Evolutionary conservation across 2,113 vertebrate species (phyloP).

Genomic region (Scomber japonicus): DNA sequence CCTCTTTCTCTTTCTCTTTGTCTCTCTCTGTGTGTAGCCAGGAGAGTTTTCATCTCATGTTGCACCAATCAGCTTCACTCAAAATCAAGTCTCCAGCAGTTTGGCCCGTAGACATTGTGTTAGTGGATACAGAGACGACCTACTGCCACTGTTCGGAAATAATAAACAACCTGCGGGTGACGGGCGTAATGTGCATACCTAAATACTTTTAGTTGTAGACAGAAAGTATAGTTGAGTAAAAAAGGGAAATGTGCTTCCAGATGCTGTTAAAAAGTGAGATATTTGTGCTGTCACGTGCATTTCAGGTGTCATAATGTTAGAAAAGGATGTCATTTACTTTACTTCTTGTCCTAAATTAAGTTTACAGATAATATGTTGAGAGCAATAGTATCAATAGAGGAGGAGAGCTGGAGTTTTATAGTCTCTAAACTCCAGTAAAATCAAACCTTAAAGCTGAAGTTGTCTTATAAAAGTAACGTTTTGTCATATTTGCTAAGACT

Average conservation of each 20-base stretch:
- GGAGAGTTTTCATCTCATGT: slow-evolving; percentile 11
- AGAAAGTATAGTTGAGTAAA: background rate
- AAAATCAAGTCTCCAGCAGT: slow-evolving; percentile 7
- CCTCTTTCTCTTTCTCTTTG: background rate
- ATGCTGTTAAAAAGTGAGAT: background rate
- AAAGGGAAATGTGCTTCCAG: background rate
- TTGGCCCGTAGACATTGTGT: slow-evolving; percentile 7
- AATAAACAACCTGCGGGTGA: slow-evolving; percentile 7
- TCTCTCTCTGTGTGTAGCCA: background rate
- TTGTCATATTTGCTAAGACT: no score
- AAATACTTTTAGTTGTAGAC: background rate
- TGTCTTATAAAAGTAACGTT: no score
- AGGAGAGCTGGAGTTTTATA: background rate
- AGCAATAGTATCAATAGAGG: background rate
- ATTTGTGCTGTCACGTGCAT: background rate
- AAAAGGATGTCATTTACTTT: background rate
- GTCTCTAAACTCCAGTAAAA: no score
- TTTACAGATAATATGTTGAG: background rate
- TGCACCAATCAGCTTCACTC: slow-evolving; percentile 29
- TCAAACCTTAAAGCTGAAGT: no score
- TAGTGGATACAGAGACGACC: background rate
- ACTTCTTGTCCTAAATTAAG: no score
- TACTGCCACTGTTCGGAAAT: slow-evolving; percentile 26
- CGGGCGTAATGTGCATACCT: background rate
- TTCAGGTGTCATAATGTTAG: no score